Evolutionary conservation across 92 coral and sea anemone species (phyloP).

Genomic region (Palythoa grandis): DNA sequence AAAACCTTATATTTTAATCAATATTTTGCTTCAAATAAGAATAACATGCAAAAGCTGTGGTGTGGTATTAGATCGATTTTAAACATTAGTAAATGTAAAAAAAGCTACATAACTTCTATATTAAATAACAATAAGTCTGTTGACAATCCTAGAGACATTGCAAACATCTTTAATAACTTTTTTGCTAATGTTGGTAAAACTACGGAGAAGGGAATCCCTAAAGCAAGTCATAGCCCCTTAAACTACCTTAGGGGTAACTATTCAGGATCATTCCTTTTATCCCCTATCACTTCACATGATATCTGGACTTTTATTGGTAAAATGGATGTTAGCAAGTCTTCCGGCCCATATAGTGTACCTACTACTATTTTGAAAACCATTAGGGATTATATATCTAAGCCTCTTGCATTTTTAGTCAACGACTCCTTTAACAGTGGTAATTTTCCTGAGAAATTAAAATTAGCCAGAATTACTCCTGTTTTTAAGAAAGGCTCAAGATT

Average conservation of each 20-base stretch:
- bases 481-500: background rate
- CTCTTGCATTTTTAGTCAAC: background rate
- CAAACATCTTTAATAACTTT: constrained; percentile 15
- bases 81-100: constrained; percentile 31
- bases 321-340: too few species aligned
- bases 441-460: too few species aligned
- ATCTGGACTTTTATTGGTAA: too few species aligned
- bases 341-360: background rate
- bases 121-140: constrained; percentile 21
- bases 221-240: constrained; percentile 6
- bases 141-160: constrained; percentile 38
- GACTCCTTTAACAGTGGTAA: background rate
- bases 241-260: constrained; percentile 33
- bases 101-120: constrained; percentile 20
- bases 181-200: constrained; percentile 19
- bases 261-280: constrained; percentile 24
- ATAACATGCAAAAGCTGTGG: constrained; percentile 15
- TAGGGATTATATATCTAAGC: background rate
- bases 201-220: constrained; percentile 30
- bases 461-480: background rate
- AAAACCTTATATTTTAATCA: too few species aligned
- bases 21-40: too few species aligned
- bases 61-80: constrained; percentile 11
- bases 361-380: too few species aligned
- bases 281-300: constrained; percentile 4